phyloP scores from a whole-genome alignment of 64 coral and sea anemone species.

The Stichodactyla mertensii region DNA sequence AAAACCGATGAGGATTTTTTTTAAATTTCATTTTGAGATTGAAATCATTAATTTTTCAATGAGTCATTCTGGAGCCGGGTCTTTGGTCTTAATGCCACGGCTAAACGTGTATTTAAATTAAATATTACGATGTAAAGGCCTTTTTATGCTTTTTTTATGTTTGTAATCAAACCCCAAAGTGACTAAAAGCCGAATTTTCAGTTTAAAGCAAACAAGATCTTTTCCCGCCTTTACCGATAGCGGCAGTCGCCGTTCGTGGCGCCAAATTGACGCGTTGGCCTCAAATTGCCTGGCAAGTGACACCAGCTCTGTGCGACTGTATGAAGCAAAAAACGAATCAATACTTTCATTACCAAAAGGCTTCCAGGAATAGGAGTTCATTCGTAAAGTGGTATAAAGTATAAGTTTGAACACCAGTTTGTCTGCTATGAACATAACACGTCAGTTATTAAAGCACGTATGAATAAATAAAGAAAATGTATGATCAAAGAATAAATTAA shows the following conservation, averaged over 20 bases:
- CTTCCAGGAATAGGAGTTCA: neutral
- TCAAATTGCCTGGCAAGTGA: conserved; percentile 6
- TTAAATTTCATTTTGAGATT: neutral
- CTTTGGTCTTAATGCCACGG: neutral
- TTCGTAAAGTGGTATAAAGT: neutral
- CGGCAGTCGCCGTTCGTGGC: neutral
- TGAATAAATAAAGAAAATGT: neutral
- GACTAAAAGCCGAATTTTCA: conserved; percentile 10
- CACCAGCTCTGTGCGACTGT: neutral
- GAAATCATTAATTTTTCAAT: neutral
- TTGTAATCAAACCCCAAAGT: conserved; percentile 3
- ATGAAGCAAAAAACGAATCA: neutral
- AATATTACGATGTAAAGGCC: neutral
- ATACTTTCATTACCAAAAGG: neutral
- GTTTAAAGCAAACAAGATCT: conserved; percentile 7
- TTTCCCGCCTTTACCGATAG: conserved; percentile 30
- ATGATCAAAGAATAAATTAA: neutral
- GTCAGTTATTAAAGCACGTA: neutral
- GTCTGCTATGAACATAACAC: neutral
- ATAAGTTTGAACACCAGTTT: neutral
- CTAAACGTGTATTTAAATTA: neutral
- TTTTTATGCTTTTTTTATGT: neutral
- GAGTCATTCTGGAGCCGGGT: conserved; percentile 9
- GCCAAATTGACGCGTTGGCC: conserved; percentile 18
- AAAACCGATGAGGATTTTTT: neutral